phyloP scores from a whole-genome alignment of 2,113 vertebrate species.

The Aleadryas rufinucha region DNA sequence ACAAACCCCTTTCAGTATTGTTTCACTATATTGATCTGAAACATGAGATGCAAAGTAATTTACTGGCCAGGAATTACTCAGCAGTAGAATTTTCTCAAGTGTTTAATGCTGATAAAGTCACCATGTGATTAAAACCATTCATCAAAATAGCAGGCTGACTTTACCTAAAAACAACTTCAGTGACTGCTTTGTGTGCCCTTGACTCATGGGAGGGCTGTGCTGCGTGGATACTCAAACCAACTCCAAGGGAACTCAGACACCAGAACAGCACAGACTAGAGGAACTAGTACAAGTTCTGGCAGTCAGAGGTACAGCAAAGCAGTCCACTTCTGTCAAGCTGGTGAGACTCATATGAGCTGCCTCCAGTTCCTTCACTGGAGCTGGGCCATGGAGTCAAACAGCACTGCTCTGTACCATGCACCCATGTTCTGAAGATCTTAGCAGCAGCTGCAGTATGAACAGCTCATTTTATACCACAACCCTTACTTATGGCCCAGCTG shows the following conservation, averaged over 20 bases:
- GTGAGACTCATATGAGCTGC: not conserved
- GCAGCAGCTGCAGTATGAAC: not conserved
- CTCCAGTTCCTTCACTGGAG: not conserved
- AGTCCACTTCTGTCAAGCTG: not conserved
- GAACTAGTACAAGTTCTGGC: not conserved
- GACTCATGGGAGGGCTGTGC: not conserved
- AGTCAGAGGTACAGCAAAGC: not conserved
- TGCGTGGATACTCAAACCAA: accelerated
- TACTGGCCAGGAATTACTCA: not conserved
- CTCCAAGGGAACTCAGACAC: not conserved
- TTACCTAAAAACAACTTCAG: not conserved
- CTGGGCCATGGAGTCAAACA: not conserved
- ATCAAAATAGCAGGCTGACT: not conserved
- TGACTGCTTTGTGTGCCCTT: not conserved
- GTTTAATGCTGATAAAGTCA: not conserved
- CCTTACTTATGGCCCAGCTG: not conserved
- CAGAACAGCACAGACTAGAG: not conserved
- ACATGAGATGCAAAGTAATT: not conserved
- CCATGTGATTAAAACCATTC: not conserved
- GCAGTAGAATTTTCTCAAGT: not conserved
- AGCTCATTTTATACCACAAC: not conserved
- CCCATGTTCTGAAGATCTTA: not conserved
- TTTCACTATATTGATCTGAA: constrained; percentile 8
- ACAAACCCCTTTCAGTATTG: not conserved
- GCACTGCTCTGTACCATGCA: not conserved